Base-by-base conservation (phyloP, 92 coral and sea anemone species). In the Epizoanthus fatuus region DNA sequence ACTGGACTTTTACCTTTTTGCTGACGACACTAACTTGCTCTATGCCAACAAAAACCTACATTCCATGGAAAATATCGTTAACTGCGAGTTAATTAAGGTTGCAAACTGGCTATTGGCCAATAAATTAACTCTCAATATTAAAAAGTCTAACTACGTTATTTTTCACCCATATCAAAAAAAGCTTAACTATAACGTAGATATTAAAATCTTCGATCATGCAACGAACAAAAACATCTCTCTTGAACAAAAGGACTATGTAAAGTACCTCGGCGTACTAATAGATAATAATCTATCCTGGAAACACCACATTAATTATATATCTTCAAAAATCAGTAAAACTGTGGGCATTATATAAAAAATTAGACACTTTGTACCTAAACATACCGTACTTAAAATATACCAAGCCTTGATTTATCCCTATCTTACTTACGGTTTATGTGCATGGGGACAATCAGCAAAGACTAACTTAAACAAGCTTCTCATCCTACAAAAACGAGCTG, bases 241-340 rank as follows among this genome's bases (percentile, higher is more conserved):
- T 69, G 87, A 81, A 69, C 42, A 59, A 19, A 87, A 87, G 69
- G 82, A 81, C 3, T 87, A 87, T 81, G 60, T 87, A 4, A 87
- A 80, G 57, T 87, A 87, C 45, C 59, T 87, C 3, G 91, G 87
- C 16, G 56, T 87, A 10, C 75, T 87, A 81, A 70, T 87, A 11
- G 87, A 87, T 13, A 76, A 63, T 4, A 80, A 47, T 35, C 53
- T 86, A 47, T 60, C 90, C 22, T 80, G 90, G 79, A 80, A 86
- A 32, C 62, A 74, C 0, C 80, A 75, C 42, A 59, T 59, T 6
- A 63, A 60, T 0, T 5, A 44, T 32, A 58, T 73, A 40, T n/a
- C 60, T 40, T 40, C 8, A 19, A 73, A 51, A 73, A 32, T 32
- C 32, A 13, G 79, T 40, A 14, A 73, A 15, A 40, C 19, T 11